Evolutionary conservation across 2,888 invertebrate genomes (phyloP).

Genomic region (Blera fallax): DNA sequence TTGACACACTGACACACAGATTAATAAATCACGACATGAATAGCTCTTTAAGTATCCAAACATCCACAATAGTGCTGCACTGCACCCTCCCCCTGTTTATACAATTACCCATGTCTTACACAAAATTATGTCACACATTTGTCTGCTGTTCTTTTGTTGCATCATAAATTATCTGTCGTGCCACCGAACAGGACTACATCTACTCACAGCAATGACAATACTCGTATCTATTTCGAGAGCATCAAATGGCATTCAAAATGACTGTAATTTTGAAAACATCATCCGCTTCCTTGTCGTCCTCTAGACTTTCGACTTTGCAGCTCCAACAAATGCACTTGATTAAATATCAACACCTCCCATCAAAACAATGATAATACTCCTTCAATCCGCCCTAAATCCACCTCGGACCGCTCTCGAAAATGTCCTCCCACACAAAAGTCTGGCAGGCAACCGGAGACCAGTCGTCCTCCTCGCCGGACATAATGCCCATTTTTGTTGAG

Average conservation of each 20-base stretch:
- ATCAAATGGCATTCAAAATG: slow-evolving; percentile 68
- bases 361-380: slow-evolving; percentile 53
- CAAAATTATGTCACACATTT: slow-evolving; percentile 51
- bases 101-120: slow-evolving; percentile 40
- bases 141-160: slow-evolving; percentile 53
- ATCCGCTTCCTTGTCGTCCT: not conserved
- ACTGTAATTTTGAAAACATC: slow-evolving; percentile 62
- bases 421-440: slow-evolving; percentile 23
- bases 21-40: slow-evolving; percentile 46
- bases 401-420: not conserved
- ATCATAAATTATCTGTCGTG: slow-evolving; percentile 35
- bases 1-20: slow-evolving; percentile 41
- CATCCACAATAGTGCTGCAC: too few relatives aligned
- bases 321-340: slow-evolving; percentile 67
- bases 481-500: slow-evolving; percentile 33
- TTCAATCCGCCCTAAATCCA: slow-evolving; percentile 29
- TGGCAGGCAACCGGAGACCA: not conserved
- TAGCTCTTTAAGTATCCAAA: not conserved
- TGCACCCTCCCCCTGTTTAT: not conserved
- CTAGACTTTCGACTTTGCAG: not conserved
- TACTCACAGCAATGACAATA: slow-evolving; percentile 29
- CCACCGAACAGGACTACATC: not conserved
- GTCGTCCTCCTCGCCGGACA: not conserved
- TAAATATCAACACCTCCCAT: slow-evolving; percentile 71
- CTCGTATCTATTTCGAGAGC: slow-evolving; percentile 53